Evolutionary conservation across 2,888 invertebrate species (phyloP).

Genomic region (Ophion slaviceki): DNA sequence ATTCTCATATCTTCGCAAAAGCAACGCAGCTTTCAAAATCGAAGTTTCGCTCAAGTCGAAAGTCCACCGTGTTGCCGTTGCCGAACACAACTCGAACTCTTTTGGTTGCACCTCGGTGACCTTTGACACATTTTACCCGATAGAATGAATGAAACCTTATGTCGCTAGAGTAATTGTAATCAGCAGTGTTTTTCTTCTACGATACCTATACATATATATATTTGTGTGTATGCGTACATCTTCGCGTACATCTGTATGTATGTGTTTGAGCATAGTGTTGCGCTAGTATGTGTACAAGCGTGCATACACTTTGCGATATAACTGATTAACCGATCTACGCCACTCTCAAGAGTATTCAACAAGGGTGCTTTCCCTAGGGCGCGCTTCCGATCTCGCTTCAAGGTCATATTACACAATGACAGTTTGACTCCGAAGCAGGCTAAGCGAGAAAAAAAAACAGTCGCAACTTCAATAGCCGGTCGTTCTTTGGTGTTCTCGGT

Average conservation of each 20-base stretch:
- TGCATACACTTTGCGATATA: background rate
- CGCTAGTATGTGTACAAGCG: background rate
- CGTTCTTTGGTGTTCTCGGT: slow-evolving; percentile 4
- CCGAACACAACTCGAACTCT: background rate
- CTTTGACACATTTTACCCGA: slow-evolving; percentile 9
- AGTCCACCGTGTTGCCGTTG: background rate
- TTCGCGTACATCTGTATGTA: background rate
- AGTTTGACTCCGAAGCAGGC: background rate
- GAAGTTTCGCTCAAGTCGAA: background rate
- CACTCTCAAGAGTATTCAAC: background rate
- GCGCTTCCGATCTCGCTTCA: background rate
- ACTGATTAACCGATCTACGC: background rate
- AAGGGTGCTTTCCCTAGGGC: background rate
- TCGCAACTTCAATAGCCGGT: background rate
- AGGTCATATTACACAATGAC: background rate
- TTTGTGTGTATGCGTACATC: background rate
- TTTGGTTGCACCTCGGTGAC: slow-evolving; percentile 1
- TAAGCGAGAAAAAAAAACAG: background rate
- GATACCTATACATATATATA: slow-evolving; percentile 8
- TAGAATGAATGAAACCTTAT: slow-evolving; percentile 15
- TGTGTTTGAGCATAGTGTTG: background rate
- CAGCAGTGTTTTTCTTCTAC: slow-evolving; percentile 49
- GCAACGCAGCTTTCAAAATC: background rate
- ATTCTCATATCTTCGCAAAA: background rate
- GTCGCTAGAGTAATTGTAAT: slow-evolving; percentile 22